These are phyloP conservation scores for Calameuta idolon DNA, from an alignment of 2,888 invertebrate species.

Conservation along the genomic window DNA sequence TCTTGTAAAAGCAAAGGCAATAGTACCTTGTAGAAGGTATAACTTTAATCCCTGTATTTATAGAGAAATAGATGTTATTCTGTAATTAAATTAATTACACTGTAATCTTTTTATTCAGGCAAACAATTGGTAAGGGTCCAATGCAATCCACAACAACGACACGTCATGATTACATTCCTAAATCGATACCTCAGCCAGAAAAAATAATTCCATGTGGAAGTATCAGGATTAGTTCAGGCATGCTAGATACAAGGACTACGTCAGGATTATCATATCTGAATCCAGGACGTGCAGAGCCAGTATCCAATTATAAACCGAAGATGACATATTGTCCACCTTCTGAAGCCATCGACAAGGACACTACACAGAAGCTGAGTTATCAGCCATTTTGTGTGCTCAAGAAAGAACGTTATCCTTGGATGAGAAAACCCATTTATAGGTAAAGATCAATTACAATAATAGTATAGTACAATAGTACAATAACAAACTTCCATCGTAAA, in stretches of 20 bases:
- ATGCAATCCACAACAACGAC: constrained; percentile 59
- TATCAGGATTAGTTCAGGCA: constrained; percentile 49
- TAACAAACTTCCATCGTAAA: not conserved
- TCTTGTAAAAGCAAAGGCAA: constrained; percentile 49
- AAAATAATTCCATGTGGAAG: constrained; percentile 55
- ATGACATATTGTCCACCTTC: constrained; percentile 50
- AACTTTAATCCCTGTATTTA: not conserved
- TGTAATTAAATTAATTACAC: not conserved
- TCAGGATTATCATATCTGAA: constrained; percentile 49
- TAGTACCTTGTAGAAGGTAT: constrained; percentile 54
- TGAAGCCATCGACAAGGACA: constrained; percentile 49
- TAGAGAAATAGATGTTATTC: not conserved
- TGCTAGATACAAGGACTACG: constrained; percentile 52
- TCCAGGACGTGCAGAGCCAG: constrained; percentile 52
- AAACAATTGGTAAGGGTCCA: constrained; percentile 40
- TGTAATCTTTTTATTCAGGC: not conserved
- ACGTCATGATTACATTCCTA: constrained; percentile 53
- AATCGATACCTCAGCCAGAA: constrained; percentile 46
- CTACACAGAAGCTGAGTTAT: constrained; percentile 63
- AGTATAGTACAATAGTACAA: not conserved
- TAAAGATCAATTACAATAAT: constrained; percentile 19
- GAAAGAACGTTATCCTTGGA: constrained; percentile 60
- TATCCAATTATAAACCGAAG: constrained; percentile 56
- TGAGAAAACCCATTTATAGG: constrained; percentile 53
- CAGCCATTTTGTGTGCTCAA: constrained; percentile 52